These are phyloP conservation scores for Phymatocera aterrima DNA, from an alignment of 2,888 invertebrate genomes.

Conservation along the genomic window DNA sequence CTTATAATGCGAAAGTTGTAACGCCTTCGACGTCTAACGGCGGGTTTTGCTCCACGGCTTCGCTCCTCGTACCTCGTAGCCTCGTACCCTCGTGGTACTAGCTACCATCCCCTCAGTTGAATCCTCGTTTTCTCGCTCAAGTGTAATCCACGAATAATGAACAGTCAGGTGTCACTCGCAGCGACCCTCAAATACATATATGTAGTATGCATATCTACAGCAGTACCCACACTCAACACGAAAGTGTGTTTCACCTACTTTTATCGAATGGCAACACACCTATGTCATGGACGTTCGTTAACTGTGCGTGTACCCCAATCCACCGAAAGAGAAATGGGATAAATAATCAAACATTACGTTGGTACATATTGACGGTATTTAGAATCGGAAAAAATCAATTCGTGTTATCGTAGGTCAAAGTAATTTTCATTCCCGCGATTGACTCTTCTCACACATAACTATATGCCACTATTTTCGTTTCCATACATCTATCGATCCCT, in stretches of 20 bases:
- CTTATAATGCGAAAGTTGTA: neutral
- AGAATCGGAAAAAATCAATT: no score
- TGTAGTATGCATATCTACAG: no score
- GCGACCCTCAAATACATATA: no score
- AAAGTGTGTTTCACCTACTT: neutral
- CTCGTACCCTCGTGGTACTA: no score
- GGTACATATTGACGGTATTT: no score
- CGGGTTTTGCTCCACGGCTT: conserved; percentile 23
- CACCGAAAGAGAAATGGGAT: no score
- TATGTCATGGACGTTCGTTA: neutral
- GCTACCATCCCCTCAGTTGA: neutral
- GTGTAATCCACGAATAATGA: conserved; percentile 72
- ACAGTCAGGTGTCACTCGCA: conserved; percentile 72
- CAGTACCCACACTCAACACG: neutral
- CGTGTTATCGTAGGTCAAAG: no score
- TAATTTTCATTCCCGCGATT: no score
- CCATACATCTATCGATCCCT: no score
- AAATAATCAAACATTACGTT: no score
- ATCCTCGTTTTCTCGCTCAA: conserved; percentile 21
- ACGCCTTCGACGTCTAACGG: neutral
- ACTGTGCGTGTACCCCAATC: neutral
- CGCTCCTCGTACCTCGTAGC: neutral
- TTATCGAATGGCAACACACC: neutral
- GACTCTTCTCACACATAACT: no score
- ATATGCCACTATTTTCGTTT: no score